Evolutionary conservation across 2,888 invertebrate species (phyloP), one percentile per base, ranked within the genome.

Genomic region (Noctuana brunneofusca): DNA sequence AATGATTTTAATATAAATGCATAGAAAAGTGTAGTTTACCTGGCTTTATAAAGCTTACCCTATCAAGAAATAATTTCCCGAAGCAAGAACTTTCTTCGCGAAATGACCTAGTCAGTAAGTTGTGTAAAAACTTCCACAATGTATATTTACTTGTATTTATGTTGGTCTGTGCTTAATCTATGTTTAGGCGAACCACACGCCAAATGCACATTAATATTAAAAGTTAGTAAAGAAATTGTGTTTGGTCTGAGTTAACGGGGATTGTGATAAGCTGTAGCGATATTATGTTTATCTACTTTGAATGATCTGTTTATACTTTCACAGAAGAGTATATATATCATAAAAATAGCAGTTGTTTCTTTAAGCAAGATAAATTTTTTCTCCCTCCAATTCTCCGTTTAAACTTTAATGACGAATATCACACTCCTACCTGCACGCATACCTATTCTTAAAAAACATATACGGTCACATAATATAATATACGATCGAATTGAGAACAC

Each of bases 141-240:
- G 43, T 53, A 60, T 53, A 60, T 60, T 48, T 60, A 48, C 27
- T 60, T 54, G 74, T 60, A 32, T 43, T 60, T 60, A 74, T 75
- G 74, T 79, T 75, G 75, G 76, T 83, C 75, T 80, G 79, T 74
- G 73, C 80, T 81, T 87, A 88, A 87, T 87, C 84, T 86, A 75
- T 76, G 77, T 80, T 80, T 79, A 79, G 81, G 75, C 75, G 66
- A 69, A 70, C 69, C 70, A 78, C 89, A 89, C 89, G 89, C 87
- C 78, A 89, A 85, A 80, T 74, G 79, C 74, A 79, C 87, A 89
- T 89, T 89, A 89, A 89, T 89, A 89, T 84, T 78, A 80, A 75
- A 86, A 84, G 79, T 80, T 77, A 73, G 72, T 72, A 72, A 77
- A 75, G 76, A 80, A 76, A 73, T 72, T 76, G 68, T 56, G 58